phyloP scores from a whole-genome alignment of 2,888 invertebrate species.

The Lasioglossum villosulum region DNA sequence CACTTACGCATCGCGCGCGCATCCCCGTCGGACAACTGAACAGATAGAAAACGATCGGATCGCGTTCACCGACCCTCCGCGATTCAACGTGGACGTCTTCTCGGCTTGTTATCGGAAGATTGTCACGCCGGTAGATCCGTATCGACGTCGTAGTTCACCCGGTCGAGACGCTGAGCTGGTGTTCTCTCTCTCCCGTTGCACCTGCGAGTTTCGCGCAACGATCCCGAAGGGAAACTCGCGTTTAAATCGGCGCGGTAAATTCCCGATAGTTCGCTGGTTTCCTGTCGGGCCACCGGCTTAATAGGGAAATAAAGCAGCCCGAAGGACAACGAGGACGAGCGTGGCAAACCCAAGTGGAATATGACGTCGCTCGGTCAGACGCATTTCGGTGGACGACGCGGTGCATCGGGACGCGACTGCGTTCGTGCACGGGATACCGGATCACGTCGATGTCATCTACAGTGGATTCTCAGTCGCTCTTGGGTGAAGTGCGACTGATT shows the following conservation, averaged over 20 bases:
- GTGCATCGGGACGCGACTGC: not conserved
- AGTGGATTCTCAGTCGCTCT: not conserved
- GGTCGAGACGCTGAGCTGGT: constrained; percentile 3
- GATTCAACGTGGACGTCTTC: constrained; percentile 33
- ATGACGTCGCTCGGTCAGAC: constrained; percentile 52
- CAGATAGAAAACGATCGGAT: constrained; percentile 39
- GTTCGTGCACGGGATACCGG: not conserved
- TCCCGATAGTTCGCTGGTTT: constrained; percentile 26
- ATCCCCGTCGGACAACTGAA: constrained; percentile 40
- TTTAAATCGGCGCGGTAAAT: constrained; percentile 46
- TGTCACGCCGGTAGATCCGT: constrained; percentile 68
- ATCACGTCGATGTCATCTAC: not conserved
- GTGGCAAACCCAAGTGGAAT: constrained; percentile 39
- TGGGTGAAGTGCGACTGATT: too few species aligned
- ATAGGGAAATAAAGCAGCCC: constrained; percentile 53
- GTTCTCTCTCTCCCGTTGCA: constrained; percentile 34
- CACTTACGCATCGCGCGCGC: constrained; percentile 57
- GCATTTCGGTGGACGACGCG: constrained; percentile 26
- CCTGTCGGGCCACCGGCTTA: constrained; percentile 25
- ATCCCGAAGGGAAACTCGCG: constrained; percentile 32
- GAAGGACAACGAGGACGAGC: constrained; percentile 3
- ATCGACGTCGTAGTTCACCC: constrained; percentile 58
- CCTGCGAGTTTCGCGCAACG: constrained; percentile 43
- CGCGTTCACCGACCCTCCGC: constrained; percentile 44
- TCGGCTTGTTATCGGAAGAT: constrained; percentile 63